Conservation (phyloP, 2,113 vertebrate genomes). For the Ivindomyrus marchei region DNA sequence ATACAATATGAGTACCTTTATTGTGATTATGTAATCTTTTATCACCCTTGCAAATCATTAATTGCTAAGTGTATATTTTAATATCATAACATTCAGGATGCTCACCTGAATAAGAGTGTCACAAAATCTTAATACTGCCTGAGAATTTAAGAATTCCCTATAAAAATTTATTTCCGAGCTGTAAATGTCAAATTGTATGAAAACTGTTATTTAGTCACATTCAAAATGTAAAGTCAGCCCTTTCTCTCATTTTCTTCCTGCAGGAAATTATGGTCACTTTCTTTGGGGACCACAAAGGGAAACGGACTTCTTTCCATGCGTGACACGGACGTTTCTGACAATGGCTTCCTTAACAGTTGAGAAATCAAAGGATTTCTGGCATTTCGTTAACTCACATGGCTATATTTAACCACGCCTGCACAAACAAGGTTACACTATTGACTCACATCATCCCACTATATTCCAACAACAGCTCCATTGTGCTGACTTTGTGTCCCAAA, state of each 20-base stretch:
- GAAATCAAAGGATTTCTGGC: slow-evolving; percentile 52
- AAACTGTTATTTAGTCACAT: background rate
- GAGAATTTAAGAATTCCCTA: background rate
- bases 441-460: slow-evolving; percentile 33
- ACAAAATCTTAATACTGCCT: background rate
- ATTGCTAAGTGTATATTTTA: background rate
- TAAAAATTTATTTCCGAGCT: slow-evolving; percentile 19
- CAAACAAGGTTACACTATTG: slow-evolving; percentile 45
- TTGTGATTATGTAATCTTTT: background rate
- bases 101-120: background rate
- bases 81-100: background rate
- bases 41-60: background rate
- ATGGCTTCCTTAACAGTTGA: slow-evolving; percentile 41
- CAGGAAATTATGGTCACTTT: slow-evolving; percentile 37
- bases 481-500: background rate
- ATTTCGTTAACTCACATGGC: slow-evolving; percentile 58
- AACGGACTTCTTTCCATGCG: slow-evolving; percentile 48
- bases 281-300: slow-evolving; percentile 41
- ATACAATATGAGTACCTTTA: background rate
- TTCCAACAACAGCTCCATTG: slow-evolving; percentile 19
- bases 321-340: slow-evolving; percentile 35
- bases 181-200: background rate
- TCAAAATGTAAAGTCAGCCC: background rate
- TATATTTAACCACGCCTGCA: slow-evolving; percentile 54
- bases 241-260: slow-evolving; percentile 40